Percentiles rank a stretch among this genome's conserved stretches.
Evolutionary conservation across 2,888 invertebrate species (phyloP).

Genomic region (Apamea epomidion): DNA sequence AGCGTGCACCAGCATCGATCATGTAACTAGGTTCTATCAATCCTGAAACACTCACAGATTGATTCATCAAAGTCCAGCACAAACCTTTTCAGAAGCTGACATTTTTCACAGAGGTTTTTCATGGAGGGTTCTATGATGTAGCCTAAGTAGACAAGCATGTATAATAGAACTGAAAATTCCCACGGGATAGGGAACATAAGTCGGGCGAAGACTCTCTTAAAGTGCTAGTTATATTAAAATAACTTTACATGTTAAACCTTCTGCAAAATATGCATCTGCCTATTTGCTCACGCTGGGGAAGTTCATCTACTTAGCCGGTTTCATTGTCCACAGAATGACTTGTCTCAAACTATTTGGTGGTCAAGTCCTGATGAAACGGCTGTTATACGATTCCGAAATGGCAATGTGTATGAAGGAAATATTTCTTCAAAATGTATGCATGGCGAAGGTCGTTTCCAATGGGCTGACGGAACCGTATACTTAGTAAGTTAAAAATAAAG

Average conservation of each 20-base stretch:
- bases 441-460: conserved; percentile 90
- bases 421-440: conserved; percentile 90
- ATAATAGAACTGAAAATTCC: not conserved
- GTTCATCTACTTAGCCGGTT: not conserved
- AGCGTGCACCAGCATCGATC: not conserved
- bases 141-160: not conserved
- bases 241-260: not conserved
- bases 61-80: too few species aligned
- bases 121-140: too few species aligned
- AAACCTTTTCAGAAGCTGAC: too few species aligned
- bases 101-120: too few species aligned
- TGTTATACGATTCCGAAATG: conserved; percentile 89
- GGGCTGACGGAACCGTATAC: conserved; percentile 91
- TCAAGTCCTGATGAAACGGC: conserved; percentile 85
- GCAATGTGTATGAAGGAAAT: conserved; percentile 90
- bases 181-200: not conserved
- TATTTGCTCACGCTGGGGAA: not conserved
- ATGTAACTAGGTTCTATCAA: too few species aligned
- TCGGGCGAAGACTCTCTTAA: not conserved
- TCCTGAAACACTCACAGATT: too few species aligned
- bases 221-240: not conserved
- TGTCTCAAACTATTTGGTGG: conserved; percentile 76
- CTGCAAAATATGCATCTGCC: not conserved
- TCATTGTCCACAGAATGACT: conserved; percentile 67
- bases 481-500: conserved; percentile 77